Percentiles rank a stretch among this genome's conserved stretches.
Conservation (phyloP, 2,888 invertebrate species). For the Tenthredo mesomela region DNA sequence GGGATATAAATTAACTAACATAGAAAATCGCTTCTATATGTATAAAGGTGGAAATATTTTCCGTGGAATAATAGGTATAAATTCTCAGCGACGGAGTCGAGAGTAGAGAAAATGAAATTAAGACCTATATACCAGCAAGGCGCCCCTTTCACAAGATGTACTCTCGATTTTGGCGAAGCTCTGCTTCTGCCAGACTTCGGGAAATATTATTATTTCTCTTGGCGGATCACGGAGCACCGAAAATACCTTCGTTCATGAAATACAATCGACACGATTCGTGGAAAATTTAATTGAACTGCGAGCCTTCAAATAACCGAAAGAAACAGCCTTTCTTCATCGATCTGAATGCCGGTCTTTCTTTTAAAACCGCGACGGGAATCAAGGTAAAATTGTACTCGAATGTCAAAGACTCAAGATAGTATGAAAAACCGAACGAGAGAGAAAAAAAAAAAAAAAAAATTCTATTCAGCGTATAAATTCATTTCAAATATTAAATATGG, state of each 20-base stretch:
- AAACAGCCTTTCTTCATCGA: neutral
- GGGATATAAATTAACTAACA: neutral
- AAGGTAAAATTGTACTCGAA: neutral
- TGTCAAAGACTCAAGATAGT: neutral
- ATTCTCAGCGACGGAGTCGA: constrained; percentile 16
- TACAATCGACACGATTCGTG: constrained; percentile 10
- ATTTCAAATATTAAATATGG: neutral
- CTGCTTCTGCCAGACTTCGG: neutral
- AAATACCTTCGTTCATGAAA: constrained; percentile 1
- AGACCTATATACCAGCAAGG: constrained; percentile 1
- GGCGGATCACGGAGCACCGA: constrained; percentile 9
- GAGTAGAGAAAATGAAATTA: constrained; percentile 37
- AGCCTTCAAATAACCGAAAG: neutral
- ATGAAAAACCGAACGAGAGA: neutral
- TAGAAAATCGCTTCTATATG: constrained; percentile 18
- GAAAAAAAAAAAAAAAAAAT: neutral
- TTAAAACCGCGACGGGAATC: neutral
- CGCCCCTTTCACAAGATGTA: constrained; percentile 30
- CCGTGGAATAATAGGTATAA: neutral
- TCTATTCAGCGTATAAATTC: neutral
- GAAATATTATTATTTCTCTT: constrained; percentile 39
- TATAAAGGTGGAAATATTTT: neutral
- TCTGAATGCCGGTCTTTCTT: neutral
- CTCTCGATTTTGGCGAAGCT: constrained; percentile 1
- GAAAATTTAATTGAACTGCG: constrained; percentile 25